Percentiles rank a stretch among this genome's conserved stretches.
Evolutionary conservation across 1,140 invertebrate species (phyloP).

Genomic region (Arctopsyche grandis): DNA sequence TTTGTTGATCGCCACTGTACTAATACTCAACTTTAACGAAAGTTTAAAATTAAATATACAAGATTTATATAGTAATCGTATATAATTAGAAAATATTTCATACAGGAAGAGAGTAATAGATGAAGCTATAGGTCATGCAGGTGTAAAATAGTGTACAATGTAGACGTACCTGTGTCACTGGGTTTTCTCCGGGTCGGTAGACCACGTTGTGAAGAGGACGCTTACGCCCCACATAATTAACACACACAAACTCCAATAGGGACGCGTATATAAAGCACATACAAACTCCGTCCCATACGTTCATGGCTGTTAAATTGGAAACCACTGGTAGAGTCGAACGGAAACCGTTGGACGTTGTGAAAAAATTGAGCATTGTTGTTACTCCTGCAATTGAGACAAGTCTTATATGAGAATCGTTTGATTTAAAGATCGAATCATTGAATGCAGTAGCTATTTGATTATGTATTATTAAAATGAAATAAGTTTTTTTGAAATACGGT

Average conservation of each 20-base stretch:
- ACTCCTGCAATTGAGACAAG: constrained; percentile 73
- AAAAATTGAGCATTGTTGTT: constrained; percentile 97
- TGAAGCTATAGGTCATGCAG: constrained; percentile 11
- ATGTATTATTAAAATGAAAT: no score
- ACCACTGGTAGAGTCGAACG: constrained; percentile 91
- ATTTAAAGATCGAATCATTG: no score
- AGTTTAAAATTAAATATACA: no score
- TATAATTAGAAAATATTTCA: background rate
- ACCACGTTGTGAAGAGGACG: constrained; percentile 88
- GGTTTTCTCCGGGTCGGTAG: constrained; percentile 88
- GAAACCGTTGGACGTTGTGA: constrained; percentile 92
- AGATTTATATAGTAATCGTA: background rate
- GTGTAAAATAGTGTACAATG: background rate
- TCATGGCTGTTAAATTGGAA: constrained; percentile 94
- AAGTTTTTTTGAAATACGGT: no score
- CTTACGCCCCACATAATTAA: constrained; percentile 94
- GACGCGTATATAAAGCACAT: constrained; percentile 97
- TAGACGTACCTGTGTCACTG: constrained; percentile 82
- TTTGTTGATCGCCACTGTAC: no score
- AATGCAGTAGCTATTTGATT: no score
- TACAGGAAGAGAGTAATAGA: background rate
- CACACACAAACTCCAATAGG: constrained; percentile 91
- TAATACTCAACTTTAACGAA: no score
- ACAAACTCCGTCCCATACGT: constrained; percentile 95
- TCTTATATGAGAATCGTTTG: background rate